Conservation (phyloP, 2,797 vertebrate genomes). For the Etheostoma nigrum region DNA sequence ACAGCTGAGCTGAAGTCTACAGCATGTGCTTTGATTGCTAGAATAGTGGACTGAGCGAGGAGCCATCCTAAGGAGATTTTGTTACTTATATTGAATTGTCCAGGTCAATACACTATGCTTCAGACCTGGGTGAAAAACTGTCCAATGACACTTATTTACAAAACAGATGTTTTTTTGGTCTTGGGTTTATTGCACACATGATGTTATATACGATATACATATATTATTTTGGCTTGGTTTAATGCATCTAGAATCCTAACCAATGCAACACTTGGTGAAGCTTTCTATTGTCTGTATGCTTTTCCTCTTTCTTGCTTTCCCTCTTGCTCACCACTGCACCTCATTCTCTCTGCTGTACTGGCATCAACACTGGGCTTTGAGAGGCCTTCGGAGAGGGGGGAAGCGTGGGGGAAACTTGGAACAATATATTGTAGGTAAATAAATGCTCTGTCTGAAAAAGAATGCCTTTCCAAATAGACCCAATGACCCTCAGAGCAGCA, state of each 20-base stretch:
- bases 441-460: slow-evolving; percentile 85
- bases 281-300: slow-evolving; percentile 42
- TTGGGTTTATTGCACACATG: slow-evolving; percentile 6
- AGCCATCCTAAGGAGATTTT: slow-evolving; percentile 50
- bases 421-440: slow-evolving; percentile 85
- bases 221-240: slow-evolving; percentile 1
- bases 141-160: slow-evolving; percentile 23
- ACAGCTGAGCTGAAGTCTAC: slow-evolving; percentile 76
- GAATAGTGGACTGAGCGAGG: slow-evolving; percentile 50
- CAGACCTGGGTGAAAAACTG: slow-evolving; percentile 19
- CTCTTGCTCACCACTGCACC: slow-evolving; percentile 68
- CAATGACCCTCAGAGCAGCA: slow-evolving; percentile 62
- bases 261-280: slow-evolving; percentile 46
- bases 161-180: slow-evolving; percentile 23
- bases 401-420: slow-evolving; percentile 80
- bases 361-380: slow-evolving; percentile 71
- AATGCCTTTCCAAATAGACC: slow-evolving; percentile 79
- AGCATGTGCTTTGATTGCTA: slow-evolving; percentile 73
- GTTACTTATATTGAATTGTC: slow-evolving; percentile 51
- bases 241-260: slow-evolving; percentile 29
- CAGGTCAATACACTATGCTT: slow-evolving; percentile 24
- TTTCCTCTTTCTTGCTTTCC: slow-evolving; percentile 59
- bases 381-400: slow-evolving; percentile 81
- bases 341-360: slow-evolving; percentile 77
- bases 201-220: not conserved